Percentiles rank a stretch among this genome's conserved stretches.
phyloP scores from a whole-genome alignment of 2,888 invertebrate genomes.

The Phyllotreta striolata region DNA sequence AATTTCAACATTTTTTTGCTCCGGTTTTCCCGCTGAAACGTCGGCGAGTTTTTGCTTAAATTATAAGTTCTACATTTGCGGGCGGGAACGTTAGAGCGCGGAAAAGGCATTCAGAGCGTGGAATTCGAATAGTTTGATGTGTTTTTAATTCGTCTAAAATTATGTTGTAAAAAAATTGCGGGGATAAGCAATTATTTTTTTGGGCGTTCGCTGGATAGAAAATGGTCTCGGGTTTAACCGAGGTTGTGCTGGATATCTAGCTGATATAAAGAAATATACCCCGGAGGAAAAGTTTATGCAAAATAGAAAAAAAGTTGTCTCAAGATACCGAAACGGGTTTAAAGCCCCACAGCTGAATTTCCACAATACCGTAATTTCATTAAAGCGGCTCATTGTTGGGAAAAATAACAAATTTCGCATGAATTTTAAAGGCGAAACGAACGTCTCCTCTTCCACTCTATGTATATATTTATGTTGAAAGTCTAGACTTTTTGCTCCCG shows the following conservation, averaged over 20 bases:
- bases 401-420: slow-evolving; percentile 32
- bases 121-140: too few relatives aligned
- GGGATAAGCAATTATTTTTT: too few relatives aligned
- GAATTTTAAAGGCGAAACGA: slow-evolving; percentile 28
- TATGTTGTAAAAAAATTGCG: too few relatives aligned
- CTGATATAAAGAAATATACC: neutral
- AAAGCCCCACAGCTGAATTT: slow-evolving; percentile 31
- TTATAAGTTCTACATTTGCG: slow-evolving; percentile 27
- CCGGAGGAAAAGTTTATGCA: slow-evolving; percentile 23
- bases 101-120: too few relatives aligned
- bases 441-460: slow-evolving; percentile 21
- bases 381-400: slow-evolving; percentile 26
- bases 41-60: slow-evolving; percentile 26
- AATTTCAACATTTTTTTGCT: slow-evolving; percentile 32
- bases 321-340: slow-evolving; percentile 25
- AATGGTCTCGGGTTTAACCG: neutral
- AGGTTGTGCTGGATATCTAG: neutral
- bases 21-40: slow-evolving; percentile 13
- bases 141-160: too few relatives aligned
- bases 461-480: slow-evolving; percentile 36
- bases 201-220: neutral
- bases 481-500: slow-evolving; percentile 31
- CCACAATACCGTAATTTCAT: slow-evolving; percentile 37
- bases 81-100: too few relatives aligned
- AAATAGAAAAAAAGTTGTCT: slow-evolving; percentile 27